Evolutionary conservation across 2,797 vertebrate genomes (phyloP).

Genomic region (Pangasius krempfi): DNA sequence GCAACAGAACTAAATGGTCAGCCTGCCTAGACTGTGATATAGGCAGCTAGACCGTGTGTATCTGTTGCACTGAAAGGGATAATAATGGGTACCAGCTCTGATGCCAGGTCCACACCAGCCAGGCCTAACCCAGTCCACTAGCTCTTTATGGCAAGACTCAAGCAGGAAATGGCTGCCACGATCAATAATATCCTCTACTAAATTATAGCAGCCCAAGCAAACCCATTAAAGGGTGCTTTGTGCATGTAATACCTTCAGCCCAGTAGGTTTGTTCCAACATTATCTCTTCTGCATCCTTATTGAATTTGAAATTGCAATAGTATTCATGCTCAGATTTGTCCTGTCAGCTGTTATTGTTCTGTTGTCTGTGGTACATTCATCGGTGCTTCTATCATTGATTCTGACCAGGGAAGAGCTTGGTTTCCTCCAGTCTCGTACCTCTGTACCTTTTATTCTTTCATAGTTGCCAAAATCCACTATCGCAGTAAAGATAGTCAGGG

Average conservation of each 20-base stretch:
- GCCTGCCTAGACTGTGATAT: neutral
- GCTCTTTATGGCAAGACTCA: slow-evolving; percentile 61
- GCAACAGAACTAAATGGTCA: neutral
- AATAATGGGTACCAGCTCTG: neutral
- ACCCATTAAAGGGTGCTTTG: slow-evolving; percentile 68
- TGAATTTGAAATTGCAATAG: slow-evolving; percentile 54
- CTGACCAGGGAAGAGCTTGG: neutral
- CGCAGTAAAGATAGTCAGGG: neutral
- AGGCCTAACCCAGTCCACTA: slow-evolving; percentile 42
- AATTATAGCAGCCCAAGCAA: slow-evolving; percentile 62
- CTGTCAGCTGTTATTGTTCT: slow-evolving; percentile 46
- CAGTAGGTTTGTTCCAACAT: slow-evolving; percentile 53
- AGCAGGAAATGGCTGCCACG: slow-evolving; percentile 67
- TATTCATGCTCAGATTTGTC: slow-evolving; percentile 57
- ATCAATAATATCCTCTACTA: slow-evolving; percentile 69
- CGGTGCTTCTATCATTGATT: slow-evolving; percentile 36
- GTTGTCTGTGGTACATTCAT: slow-evolving; percentile 37
- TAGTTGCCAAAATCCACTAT: neutral
- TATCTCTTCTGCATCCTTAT: slow-evolving; percentile 57
- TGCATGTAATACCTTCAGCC: slow-evolving; percentile 60
- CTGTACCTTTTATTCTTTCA: neutral
- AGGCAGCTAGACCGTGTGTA: neutral
- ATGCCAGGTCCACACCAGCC: slow-evolving; percentile 47
- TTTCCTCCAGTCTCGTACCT: neutral
- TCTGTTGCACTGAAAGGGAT: neutral